Evolutionary conservation across 1,140 invertebrate species (phyloP), one percentile per base, ranked within the genome.

Genomic region (Acromyrmex charruanus): DNA sequence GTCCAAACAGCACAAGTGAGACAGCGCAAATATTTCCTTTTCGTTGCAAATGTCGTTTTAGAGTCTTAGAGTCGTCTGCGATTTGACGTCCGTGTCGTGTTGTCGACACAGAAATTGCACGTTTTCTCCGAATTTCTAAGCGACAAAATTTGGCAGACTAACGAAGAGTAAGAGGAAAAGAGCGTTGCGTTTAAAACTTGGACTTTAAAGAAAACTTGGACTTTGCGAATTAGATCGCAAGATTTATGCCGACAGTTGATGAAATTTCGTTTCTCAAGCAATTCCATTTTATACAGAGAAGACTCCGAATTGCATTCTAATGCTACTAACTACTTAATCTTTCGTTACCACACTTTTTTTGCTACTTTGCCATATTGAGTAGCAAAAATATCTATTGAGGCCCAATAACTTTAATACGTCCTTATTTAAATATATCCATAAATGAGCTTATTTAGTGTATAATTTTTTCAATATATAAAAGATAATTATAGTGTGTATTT

Each of bases 21-120:
- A 61, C 21, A 75, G 72, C 28, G 51, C 72, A 68, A 79, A 79
- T 79, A 79, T 79, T 66, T 65, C 25, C 44, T 51, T 49, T 31
- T 10, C 25, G 18, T 39, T 12, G 55, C 55, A 10, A 61, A 28
- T 9, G 18, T 39, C n/a, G 1, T 7, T 14, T 6, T 5, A 14
- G 35, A 16, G 58, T 49, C 44, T 66, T 68, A n/a, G 39, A 79
- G 16, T 18, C 7, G 25, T 66, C 77, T 31, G n/a, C 39, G 39
- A 79, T 35, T 68, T 14, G 28, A 79, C 28, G 25, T 21, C 28
- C 28, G 39, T 14, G 25, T 28, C 61, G 9, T 6, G 2, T 12
- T 18, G 39, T 31, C 75, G 44, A 51, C 77, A 31, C 14, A n/a
- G 77, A 79, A 49, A 79, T 66, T 21, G 25, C 61, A 16, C 59